These are phyloP conservation scores for Rhyacophila evoluta DNA, from an alignment of 2,888 invertebrate genomes.

Conservation along the genomic window DNA sequence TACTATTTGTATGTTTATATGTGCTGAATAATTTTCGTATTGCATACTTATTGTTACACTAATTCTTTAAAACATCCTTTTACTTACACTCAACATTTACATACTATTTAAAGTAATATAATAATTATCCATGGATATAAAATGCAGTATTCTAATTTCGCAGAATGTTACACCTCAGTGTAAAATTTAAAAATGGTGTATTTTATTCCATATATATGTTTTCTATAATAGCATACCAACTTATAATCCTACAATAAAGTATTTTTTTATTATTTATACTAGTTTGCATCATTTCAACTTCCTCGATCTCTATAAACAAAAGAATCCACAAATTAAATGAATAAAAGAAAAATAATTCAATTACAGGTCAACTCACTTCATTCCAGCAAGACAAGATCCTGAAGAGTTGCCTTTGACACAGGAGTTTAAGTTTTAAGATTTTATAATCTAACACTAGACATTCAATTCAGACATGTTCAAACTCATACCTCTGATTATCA, in stretches of 20 bases:
- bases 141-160: too few species aligned
- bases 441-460: too few species aligned
- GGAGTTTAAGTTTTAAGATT: too few species aligned
- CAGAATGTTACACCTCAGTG: background rate
- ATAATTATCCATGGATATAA: too few species aligned
- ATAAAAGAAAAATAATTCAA: background rate
- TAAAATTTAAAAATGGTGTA: background rate
- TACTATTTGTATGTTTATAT: background rate
- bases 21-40: background rate
- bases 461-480: too few species aligned
- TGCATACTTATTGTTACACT: background rate
- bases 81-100: too few species aligned
- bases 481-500: too few species aligned
- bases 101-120: too few species aligned
- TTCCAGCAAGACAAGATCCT: background rate
- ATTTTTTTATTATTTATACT: constrained; percentile 25
- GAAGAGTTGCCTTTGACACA: background rate
- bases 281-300: background rate
- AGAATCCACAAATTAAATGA: background rate
- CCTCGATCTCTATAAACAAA: too few species aligned
- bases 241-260: constrained; percentile 15
- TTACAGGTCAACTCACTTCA: background rate
- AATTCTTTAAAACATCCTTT: too few species aligned
- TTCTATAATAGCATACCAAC: background rate
- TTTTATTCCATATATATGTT: background rate